phyloP scores from a whole-genome alignment of 2,797 vertebrate species.

The Ptychadena robeensis region DNA sequence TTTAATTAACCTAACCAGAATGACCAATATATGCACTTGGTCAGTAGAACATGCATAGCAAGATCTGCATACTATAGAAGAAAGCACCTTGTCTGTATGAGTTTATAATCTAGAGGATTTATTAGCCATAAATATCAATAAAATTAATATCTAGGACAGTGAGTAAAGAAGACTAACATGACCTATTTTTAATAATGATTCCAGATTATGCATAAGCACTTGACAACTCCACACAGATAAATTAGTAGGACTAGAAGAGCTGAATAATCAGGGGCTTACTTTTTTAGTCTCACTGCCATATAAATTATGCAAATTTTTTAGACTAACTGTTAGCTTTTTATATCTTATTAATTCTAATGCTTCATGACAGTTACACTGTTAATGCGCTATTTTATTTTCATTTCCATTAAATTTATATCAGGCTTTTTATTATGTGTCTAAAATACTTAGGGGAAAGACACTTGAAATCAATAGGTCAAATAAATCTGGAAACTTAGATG shows the following conservation, averaged over 20 bases:
- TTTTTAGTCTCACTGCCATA: slow-evolving; percentile 65
- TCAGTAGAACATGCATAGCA: neutral
- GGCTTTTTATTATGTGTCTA: slow-evolving; percentile 40
- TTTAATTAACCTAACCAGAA: no score
- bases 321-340: slow-evolving; percentile 67
- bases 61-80: neutral
- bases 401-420: slow-evolving; percentile 52
- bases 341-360: slow-evolving; percentile 57
- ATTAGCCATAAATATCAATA: slow-evolving; percentile 28
- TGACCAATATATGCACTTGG: no score
- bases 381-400: slow-evolving; percentile 55
- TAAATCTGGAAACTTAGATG: slow-evolving; percentile 22
- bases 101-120: neutral
- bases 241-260: slow-evolving; percentile 27
- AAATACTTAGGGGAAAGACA: slow-evolving; percentile 40
- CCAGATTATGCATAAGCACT: slow-evolving; percentile 39
- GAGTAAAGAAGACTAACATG: slow-evolving; percentile 42
- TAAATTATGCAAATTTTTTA: slow-evolving; percentile 70
- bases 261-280: slow-evolving; percentile 65
- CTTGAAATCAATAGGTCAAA: slow-evolving; percentile 47
- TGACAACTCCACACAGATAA: slow-evolving; percentile 26
- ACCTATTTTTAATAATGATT: slow-evolving; percentile 48
- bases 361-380: slow-evolving; percentile 56
- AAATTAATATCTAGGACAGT: slow-evolving; percentile 17
- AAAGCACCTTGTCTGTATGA: neutral